Evolutionary conservation across 2,113 vertebrate genomes (phyloP), one percentile per base, ranked within the genome.

Genomic region (Erinaceus europaeus): DNA sequence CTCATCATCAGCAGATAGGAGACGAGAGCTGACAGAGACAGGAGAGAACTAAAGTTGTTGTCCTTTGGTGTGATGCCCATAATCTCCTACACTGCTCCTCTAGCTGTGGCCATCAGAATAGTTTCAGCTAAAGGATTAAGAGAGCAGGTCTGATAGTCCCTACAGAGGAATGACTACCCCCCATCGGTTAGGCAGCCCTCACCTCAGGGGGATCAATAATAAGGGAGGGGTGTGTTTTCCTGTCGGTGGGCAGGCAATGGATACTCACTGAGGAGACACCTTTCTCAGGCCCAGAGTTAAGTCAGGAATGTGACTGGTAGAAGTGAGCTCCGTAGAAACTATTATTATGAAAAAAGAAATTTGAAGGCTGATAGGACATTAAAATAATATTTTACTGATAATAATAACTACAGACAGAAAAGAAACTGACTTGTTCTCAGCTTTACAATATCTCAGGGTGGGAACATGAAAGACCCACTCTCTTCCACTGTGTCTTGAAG

Each of bases 331-430:
- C 79, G 57, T 59, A 73, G 5, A 34, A 74, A 57, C 12, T 3
- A 14, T 62, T 79, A 5, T 65, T 76, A 57, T 34, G 32, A 50
- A 34, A 72, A 34, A 44, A n/a, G 72, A 90, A 62, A 69, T 8
- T 57, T 61, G 32, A 32, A 71, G 23, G 57, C 64, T 48, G 36
- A 79, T 1, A 57, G 55, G 23, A 57, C n/a, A 86, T 61, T 40
- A 52, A 71, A 88, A 40, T 76, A 9, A 20, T 42, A 76, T 85
- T 90, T 90, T 84, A 55, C 53, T 73, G 53, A 64, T 77, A 85
- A 64, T 76, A 72, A 57, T 81, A 40, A 67, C 4, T n/a, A 4
- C 25, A 77, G 18, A n/a, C n/a, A 75, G n/a, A 83, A 84, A 85
- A 80, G 50, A 78, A 23, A 12, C 40, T 52, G 25, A 69, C 77